Evolutionary conservation across 2,888 invertebrate genomes (phyloP).

Genomic region (Andrena flavipes): DNA sequence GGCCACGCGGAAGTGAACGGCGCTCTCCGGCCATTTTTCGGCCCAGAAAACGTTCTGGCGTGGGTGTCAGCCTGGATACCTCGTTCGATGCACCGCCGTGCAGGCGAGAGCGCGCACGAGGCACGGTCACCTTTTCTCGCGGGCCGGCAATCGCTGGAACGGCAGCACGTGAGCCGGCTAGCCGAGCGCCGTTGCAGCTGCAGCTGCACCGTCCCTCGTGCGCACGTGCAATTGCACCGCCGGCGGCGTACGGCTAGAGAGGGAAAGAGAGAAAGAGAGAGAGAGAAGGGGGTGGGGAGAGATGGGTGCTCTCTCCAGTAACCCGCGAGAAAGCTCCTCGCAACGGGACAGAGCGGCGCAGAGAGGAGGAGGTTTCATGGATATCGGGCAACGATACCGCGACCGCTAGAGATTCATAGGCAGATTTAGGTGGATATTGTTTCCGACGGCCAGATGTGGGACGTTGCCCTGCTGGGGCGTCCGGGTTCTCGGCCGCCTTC

Average conservation of each 20-base stretch:
- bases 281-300: background rate
- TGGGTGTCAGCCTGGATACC: slow-evolving; percentile 82
- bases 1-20: slow-evolving; percentile 82
- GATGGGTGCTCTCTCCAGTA: background rate
- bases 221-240: background rate
- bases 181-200: slow-evolving; percentile 41
- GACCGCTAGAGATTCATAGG: slow-evolving; percentile 45
- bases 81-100: slow-evolving; percentile 69
- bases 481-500: slow-evolving; percentile 31
- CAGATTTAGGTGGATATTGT: slow-evolving; percentile 61
- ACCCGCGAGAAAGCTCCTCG: slow-evolving; percentile 13
- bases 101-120: slow-evolving; percentile 26
- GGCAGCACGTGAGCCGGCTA: slow-evolving; percentile 65
- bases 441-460: slow-evolving; percentile 49
- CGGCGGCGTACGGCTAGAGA: background rate
- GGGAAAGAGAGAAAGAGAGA: slow-evolving; percentile 3
- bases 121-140: slow-evolving; percentile 68
- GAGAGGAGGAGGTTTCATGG: slow-evolving; percentile 23
- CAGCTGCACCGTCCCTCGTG: slow-evolving; percentile 23
- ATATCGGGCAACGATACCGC: slow-evolving; percentile 54
- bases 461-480: slow-evolving; percentile 47
- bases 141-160: background rate
- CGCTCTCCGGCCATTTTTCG: slow-evolving; percentile 78
- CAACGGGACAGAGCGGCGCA: slow-evolving; percentile 27
- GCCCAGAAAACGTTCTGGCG: slow-evolving; percentile 80